Conservation (phyloP, 2,888 invertebrate species). For the Axea sp. region DNA sequence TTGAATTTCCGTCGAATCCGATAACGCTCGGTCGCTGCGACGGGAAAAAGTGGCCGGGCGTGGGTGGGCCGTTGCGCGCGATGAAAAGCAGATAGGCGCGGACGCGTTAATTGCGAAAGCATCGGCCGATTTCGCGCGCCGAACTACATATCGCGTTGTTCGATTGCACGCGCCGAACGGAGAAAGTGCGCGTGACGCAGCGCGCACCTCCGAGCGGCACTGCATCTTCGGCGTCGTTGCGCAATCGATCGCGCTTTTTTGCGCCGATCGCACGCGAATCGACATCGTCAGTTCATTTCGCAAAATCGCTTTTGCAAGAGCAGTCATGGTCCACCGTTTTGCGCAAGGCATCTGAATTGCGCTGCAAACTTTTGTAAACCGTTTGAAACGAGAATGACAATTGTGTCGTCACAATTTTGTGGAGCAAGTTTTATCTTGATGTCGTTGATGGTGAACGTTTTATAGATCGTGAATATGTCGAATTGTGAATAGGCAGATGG, state of each 20-base stretch:
- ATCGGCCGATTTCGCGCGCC: constrained; percentile 39
- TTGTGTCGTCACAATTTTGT: too few species aligned
- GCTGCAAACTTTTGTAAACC: too few species aligned
- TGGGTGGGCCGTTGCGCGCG: constrained; percentile 26
- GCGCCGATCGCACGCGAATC: constrained; percentile 4
- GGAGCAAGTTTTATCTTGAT: too few species aligned
- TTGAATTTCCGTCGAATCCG: too few species aligned
- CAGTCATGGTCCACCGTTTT: too few species aligned
- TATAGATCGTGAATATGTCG: too few species aligned
- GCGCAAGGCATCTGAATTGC: too few species aligned
- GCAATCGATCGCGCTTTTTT: constrained; percentile 34
- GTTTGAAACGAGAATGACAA: too few species aligned
- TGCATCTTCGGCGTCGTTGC: constrained; percentile 19
- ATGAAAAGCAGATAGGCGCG: constrained; percentile 37
- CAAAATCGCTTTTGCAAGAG: too few species aligned
- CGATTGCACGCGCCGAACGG: constrained; percentile 52
- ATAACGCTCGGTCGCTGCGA: not conserved
- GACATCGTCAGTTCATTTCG: constrained; percentile 18
- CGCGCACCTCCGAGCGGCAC: constrained; percentile 28
- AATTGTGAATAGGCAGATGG: too few species aligned
- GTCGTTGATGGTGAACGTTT: too few species aligned
- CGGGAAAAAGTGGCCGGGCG: constrained; percentile 4
- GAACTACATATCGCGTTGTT: constrained; percentile 51
- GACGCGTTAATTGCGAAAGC: constrained; percentile 57
- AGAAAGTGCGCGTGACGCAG: constrained; percentile 58